phyloP scores from a whole-genome alignment of 2,888 invertebrate species.

The Drosophila flavopinicola region DNA sequence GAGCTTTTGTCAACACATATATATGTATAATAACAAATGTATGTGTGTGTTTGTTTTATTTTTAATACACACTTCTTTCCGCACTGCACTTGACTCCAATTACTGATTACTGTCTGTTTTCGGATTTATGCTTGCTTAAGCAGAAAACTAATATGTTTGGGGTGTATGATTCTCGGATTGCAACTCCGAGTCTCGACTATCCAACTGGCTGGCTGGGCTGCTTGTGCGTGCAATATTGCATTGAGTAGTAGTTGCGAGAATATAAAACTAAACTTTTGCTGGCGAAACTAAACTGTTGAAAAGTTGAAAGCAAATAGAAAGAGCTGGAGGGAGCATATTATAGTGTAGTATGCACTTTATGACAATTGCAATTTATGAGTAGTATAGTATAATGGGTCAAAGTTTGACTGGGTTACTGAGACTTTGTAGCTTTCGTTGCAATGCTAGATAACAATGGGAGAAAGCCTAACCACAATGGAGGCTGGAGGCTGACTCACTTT shows the following conservation, averaged over 20 bases:
- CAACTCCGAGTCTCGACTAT: conserved; percentile 3
- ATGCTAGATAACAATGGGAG: conserved; percentile 34
- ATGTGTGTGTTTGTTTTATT: conserved; percentile 7
- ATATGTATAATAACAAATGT: conserved; percentile 1
- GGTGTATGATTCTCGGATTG: conserved; percentile 13
- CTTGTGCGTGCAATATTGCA: conserved; percentile 46
- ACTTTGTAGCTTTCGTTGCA: conserved; percentile 11
- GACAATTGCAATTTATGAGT: neutral
- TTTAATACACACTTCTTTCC: conserved; percentile 30
- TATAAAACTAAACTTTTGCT: conserved; percentile 17
- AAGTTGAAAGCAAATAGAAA: conserved; percentile 6
- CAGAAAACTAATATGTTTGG: conserved; percentile 62
- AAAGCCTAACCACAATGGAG: conserved; percentile 30
- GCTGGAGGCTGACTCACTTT: conserved; percentile 10
- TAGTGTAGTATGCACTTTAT: neutral
- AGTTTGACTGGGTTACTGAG: conserved; percentile 14
- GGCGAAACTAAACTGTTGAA: conserved; percentile 16
- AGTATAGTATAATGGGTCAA: conserved; percentile 14
- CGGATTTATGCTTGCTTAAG: conserved; percentile 80
- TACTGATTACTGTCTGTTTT: conserved; percentile 72
- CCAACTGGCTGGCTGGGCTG: conserved; percentile 8
- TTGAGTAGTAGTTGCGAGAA: conserved; percentile 9
- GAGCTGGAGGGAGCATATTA: too few species aligned
- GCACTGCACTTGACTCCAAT: conserved; percentile 74
- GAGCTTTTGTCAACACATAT: neutral